Evolutionary conservation across 2,888 invertebrate genomes (phyloP), one percentile per base, ranked within the genome.

Genomic region (Stenotaenia linearis): DNA sequence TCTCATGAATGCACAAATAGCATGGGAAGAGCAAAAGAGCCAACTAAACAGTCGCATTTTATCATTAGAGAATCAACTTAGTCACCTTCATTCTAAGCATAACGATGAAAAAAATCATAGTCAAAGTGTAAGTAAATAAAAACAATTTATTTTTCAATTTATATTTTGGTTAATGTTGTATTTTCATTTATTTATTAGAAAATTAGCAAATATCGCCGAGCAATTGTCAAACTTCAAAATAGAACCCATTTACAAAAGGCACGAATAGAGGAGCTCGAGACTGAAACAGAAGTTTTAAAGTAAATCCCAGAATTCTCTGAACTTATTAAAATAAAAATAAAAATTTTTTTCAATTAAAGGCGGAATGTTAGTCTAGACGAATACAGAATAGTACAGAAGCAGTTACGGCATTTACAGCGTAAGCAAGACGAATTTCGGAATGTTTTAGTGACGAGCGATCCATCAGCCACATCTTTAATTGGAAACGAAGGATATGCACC

Each of bases 361-460:
- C 18, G 32, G 25, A 75, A 75, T 25, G 32, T 75, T 6, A 28
- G 4, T 15, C 25, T 6, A 1, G 75, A 75, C 9, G 75, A 30
- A 15, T n/a, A 75, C 25, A 18, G 75, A 15, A 9, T 15, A 1
- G 32, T 75, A 15, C 28, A 75, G 25, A 75, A 75, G 25, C 75
- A 75, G 12, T n/a, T 75, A n/a, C 75, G 75, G 4, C 12, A 28
- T 75, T 32, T 75, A 25, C 75, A 75, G 25, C 28, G 75, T n/a
- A 75, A 75, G n/a, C 75, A 75, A 15, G 28, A n/a, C 25, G 75
- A 75, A 75, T 75, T 23, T n/a, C 75, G 75, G 75, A 75, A 7
- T 10, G 25, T 75, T 9, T 25, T 75, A n/a, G 2, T 25, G 21
- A 32, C 28, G 9, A 30, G 30, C 6, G 32, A 75, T 25, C 75